These are phyloP conservation scores for Tetranychus truncatus DNA, from an alignment of 2,888 invertebrate species.

Conservation along the genomic window DNA sequence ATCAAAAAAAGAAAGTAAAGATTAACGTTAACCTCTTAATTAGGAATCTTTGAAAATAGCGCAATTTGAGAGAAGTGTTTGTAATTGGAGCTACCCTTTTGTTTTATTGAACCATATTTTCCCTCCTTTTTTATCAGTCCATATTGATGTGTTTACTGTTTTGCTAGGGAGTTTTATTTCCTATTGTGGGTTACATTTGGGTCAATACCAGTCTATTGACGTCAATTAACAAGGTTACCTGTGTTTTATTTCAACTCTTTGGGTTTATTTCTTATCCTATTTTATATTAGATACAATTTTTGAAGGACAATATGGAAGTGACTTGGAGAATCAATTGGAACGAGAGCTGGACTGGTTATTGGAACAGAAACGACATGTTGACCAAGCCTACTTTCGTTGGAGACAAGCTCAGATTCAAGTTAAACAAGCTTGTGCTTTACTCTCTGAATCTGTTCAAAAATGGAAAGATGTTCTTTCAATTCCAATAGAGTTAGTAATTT, in stretches of 20 bases:
- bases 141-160: not conserved
- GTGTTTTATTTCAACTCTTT: not conserved
- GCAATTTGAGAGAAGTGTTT: too few species aligned
- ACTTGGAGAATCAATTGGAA: slow-evolving; percentile 38
- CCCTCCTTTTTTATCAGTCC: not conserved
- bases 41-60: too few species aligned
- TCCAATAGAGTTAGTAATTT: slow-evolving; percentile 30
- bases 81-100: too few species aligned
- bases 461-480: slow-evolving; percentile 35
- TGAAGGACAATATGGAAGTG: slow-evolving; percentile 39
- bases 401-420: slow-evolving; percentile 35
- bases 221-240: not conserved
- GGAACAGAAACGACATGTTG: slow-evolving; percentile 36
- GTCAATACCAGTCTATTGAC: slow-evolving; percentile 4
- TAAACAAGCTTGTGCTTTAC: slow-evolving; percentile 37
- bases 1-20: too few species aligned
- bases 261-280: not conserved
- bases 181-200: not conserved
- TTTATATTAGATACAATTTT: slow-evolving; percentile 33
- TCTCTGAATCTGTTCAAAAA: slow-evolving; percentile 35
- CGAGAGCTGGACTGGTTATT: slow-evolving; percentile 35
- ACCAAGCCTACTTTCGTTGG: slow-evolving; percentile 39
- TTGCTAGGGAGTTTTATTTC: not conserved
- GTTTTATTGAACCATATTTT: not conserved
- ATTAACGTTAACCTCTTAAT: too few species aligned